These are phyloP conservation scores for Melanerpes aurifrons DNA, from an alignment of 2,113 vertebrate genomes.

Conservation along the genomic window DNA sequence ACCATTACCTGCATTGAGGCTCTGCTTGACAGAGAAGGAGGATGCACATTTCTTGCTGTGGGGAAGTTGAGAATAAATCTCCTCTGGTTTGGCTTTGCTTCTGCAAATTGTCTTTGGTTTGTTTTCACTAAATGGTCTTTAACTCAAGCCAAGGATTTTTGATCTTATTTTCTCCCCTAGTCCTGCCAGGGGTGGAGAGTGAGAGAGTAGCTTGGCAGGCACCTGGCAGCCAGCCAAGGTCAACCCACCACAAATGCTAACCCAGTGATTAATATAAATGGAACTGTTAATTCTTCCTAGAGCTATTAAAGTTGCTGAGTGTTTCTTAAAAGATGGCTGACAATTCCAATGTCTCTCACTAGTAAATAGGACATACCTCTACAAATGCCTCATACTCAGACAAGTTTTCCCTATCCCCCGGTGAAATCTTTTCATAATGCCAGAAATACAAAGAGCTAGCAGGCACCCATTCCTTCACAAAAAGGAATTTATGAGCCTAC, in stretches of 20 bases:
- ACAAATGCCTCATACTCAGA: not conserved
- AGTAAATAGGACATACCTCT: not conserved
- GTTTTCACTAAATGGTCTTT: not conserved
- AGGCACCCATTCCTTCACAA: not conserved
- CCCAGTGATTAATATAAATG: not conserved
- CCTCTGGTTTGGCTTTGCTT: not conserved
- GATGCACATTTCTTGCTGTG: not conserved
- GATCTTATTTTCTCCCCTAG: not conserved
- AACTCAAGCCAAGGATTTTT: not conserved
- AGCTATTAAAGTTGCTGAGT: not conserved
- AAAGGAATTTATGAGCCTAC: conserved; percentile 1
- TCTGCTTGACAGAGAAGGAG: not conserved
- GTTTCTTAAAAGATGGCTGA: not conserved
- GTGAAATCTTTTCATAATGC: not conserved
- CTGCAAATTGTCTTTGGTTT: fast-evolving
- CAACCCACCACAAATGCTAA: not conserved
- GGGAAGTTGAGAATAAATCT: not conserved
- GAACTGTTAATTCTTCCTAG: not conserved
- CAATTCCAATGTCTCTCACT: not conserved
- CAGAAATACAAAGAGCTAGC: not conserved
- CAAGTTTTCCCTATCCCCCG: not conserved
- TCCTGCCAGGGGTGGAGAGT: fast-evolving
- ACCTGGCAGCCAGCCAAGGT: not conserved
- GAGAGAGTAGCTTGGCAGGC: not conserved
- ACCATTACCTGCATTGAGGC: fast-evolving